Evolutionary conservation across 2,113 vertebrate species (phyloP), one percentile per base, ranked within the genome.

Genomic region (Myotis yumanensis): DNA sequence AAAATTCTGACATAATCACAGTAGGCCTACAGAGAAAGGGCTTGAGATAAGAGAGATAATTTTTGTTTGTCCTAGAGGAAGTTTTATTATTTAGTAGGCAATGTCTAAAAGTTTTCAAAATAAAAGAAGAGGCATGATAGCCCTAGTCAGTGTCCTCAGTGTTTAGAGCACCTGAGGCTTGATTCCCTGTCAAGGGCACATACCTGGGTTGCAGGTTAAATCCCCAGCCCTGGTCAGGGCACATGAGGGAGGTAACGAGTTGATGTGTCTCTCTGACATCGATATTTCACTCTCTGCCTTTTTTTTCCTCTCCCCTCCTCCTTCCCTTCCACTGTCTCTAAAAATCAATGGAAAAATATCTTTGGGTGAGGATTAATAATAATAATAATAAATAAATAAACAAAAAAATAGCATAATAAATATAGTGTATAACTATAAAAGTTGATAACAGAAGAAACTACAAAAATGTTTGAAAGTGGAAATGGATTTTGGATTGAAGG

Each of bases 1-100:
- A 32, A 97, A 77, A 18, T 83, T 17, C 75, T 80, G 54, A 77
- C 35, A 40, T 85, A 68, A 68, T 94, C 68, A 76, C 35, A 86
- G 43, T 51, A 52, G 18, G 30, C 15, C n/a, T 57, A 14, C 30
- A 25, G 54, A 28, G 17, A 54, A 51, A 66, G 4, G 32, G 0
- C 4, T 40, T 46, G 62, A 64, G 11, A 18, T 76, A 86, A 90
- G 66, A 86, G 16, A 95, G 28, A 57, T 11, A 84, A 51, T 72
- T 35, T 14, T 66, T 46, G 43, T 79, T 96, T 92, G 69, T 48
- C 18, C 5, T 73, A 72, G 22, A 71, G 66, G 20, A 88, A 77
- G 20, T 73, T n/a, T 68, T 28, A 59, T 94, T 80, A 59, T 62
- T 68, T 43, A 22, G 37, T 85, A 84, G 66, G 5, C n/a, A 72